These are phyloP conservation scores for Drepana arcuata DNA, from an alignment of 1,140 invertebrate species.

Conservation along the genomic window DNA sequence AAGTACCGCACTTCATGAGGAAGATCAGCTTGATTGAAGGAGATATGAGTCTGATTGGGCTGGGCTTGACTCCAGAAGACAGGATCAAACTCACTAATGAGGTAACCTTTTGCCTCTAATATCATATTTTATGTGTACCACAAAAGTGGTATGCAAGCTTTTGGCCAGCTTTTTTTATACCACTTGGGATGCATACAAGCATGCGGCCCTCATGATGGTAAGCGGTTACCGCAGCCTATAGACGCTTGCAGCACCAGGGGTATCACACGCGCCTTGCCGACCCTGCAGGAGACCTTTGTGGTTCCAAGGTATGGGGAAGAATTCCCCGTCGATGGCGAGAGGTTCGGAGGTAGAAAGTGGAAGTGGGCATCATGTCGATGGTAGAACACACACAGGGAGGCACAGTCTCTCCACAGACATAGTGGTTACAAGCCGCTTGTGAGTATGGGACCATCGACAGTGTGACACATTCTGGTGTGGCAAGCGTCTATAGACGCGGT, in stretches of 20 bases:
- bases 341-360: too few relatives aligned
- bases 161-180: background rate
- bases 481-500: background rate
- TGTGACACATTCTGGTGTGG: background rate
- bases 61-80: slow-evolving; percentile 80
- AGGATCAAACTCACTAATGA: slow-evolving; percentile 78
- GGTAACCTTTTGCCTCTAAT: slow-evolving; percentile 72
- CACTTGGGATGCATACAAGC: background rate
- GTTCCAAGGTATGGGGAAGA: too few relatives aligned
- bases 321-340: too few relatives aligned
- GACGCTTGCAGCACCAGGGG: background rate
- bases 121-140: background rate
- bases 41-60: slow-evolving; percentile 76
- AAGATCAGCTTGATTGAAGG: slow-evolving; percentile 77
- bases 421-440: too few relatives aligned
- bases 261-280: background rate
- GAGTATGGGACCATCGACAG: too few relatives aligned
- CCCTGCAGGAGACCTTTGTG: background rate
- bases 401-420: too few relatives aligned
- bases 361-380: too few relatives aligned
- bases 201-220: background rate
- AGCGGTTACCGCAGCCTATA: background rate
- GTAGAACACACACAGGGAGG: too few relatives aligned
- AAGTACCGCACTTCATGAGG: slow-evolving; percentile 74
- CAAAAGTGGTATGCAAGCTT: background rate